Base-by-base conservation (phyloP, 2,888 invertebrate genomes). In the Uloborus plumipes region DNA sequence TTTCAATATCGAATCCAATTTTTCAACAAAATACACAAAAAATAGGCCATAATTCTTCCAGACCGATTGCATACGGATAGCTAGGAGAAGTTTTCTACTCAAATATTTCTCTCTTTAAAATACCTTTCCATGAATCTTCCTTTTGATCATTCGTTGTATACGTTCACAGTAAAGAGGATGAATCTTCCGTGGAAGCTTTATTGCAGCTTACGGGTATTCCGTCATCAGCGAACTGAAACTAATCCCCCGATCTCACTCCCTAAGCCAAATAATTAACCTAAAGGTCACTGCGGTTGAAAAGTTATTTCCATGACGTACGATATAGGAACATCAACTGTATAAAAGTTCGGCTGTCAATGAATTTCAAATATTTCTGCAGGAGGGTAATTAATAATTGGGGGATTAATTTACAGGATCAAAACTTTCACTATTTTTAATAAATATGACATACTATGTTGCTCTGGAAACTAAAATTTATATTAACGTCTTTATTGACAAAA, bases 261-360 rank as follows among this genome's bases (percentile, higher is more conserved):
- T 69, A 74, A 80, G 80, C 58, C 80, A 62, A 70, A 80, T 80
- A 80, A 80, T 80, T 80, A 80, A 80, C 80, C 80, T 74, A 69
- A 58, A 18, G 69, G 51, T 80, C 69, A 31, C 31, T 20, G 55
- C 7, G 49, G 53, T 49, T 73, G 18, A 18, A 55, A 69, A 62
- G 47, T 73, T 73, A 73, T 50, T 66, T 59, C 53, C 26, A 50
- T 64, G 64, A 77, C 26, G 31, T 61, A 31, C 22, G 39, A 76
- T 76, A 61, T 15, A 22, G 65, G 11, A 14, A 16, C 47, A 51
- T 47, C n/a, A 55, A 65, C 65, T 74, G 18, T 20, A 20, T 55
- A 47, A 58, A 74, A 49, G 53, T 74, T 74, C 58, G 65, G 58
- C 16, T 65, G 58, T 4, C 18, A 22, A 11, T 14, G 22, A 74